Conservation (phyloP, 2,888 invertebrate genomes). For the Spisula subtruncata region DNA sequence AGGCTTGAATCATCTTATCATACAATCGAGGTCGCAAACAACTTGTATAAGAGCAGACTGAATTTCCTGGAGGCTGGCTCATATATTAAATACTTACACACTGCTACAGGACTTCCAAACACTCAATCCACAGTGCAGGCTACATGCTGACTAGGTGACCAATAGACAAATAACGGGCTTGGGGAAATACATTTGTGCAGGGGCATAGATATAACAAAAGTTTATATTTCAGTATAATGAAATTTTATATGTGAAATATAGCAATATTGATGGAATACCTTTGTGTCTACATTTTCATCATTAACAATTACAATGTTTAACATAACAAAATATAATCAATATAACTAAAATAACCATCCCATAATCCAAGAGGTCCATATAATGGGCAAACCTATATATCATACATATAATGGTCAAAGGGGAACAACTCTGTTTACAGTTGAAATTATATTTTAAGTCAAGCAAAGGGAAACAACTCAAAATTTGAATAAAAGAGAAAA, state of each 20-base stretch:
- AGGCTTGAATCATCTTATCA: too few relatives aligned
- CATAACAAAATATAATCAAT: slow-evolving; percentile 30
- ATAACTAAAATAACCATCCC: slow-evolving; percentile 5
- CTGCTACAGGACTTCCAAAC: too few relatives aligned
- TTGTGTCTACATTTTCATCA: slow-evolving; percentile 43
- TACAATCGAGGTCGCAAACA: too few relatives aligned
- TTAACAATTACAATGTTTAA: slow-evolving; percentile 41
- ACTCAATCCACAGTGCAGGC: too few relatives aligned
- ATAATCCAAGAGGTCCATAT: neutral
- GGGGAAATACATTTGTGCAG: neutral
- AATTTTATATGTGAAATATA: slow-evolving; percentile 55
- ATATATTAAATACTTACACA: too few relatives aligned
- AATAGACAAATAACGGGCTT: too few relatives aligned
- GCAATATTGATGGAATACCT: slow-evolving; percentile 37
- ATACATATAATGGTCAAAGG: neutral
- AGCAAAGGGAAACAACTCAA: neutral
- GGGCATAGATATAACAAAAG: neutral
- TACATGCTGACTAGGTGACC: too few relatives aligned
- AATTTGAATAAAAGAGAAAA: neutral
- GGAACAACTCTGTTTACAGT: neutral
- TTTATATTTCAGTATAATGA: neutral
- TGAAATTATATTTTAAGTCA: neutral
- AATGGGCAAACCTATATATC: neutral
- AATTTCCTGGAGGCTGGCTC: too few relatives aligned
- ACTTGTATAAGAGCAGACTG: too few relatives aligned